A percentile compares a stretch with the other conserved stretches of the same genome.
Evolutionary conservation across 2,797 vertebrate genomes (phyloP).

Genomic region (Lepilemur septentrionalis): DNA sequence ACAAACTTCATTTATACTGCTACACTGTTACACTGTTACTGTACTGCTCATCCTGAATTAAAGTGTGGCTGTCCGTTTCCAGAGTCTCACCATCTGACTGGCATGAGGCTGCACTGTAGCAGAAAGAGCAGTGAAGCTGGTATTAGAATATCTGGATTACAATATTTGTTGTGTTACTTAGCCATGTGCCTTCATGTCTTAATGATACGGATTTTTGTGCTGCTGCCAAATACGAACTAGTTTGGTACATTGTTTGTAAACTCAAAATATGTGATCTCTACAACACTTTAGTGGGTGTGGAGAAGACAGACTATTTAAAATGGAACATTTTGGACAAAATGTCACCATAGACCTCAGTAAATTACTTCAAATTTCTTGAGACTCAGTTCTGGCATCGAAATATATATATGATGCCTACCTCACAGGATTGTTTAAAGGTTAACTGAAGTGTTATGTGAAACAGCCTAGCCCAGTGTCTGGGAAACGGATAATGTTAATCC

Average conservation of each 20-base stretch:
- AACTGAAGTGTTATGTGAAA: constrained; percentile 16
- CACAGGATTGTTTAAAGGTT: constrained; percentile 32
- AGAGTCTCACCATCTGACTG: neutral
- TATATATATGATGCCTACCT: neutral
- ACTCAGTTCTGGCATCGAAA: constrained; percentile 41
- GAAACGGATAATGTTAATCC: constrained; percentile 33
- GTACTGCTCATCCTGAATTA: constrained; percentile 11
- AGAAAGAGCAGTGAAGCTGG: neutral
- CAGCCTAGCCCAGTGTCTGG: neutral
- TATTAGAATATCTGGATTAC: constrained; percentile 18
- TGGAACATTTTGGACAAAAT: neutral
- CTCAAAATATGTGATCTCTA: constrained; percentile 15
- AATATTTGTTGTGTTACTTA: constrained; percentile 27
- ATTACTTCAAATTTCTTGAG: constrained; percentile 44
- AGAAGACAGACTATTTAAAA: constrained; percentile 26
- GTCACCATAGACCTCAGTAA: constrained; percentile 5
- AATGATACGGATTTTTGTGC: constrained; percentile 20
- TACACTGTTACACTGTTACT: neutral
- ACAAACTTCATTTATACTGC: constrained; percentile 16
- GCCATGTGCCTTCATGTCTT: neutral
- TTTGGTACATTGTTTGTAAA: neutral
- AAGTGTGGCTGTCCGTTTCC: neutral
- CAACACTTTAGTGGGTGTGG: neutral
- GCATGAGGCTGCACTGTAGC: neutral
- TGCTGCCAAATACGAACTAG: constrained; percentile 15